phyloP scores from a whole-genome alignment of 2,113 vertebrate genomes.

The Hyaena hyaena region DNA sequence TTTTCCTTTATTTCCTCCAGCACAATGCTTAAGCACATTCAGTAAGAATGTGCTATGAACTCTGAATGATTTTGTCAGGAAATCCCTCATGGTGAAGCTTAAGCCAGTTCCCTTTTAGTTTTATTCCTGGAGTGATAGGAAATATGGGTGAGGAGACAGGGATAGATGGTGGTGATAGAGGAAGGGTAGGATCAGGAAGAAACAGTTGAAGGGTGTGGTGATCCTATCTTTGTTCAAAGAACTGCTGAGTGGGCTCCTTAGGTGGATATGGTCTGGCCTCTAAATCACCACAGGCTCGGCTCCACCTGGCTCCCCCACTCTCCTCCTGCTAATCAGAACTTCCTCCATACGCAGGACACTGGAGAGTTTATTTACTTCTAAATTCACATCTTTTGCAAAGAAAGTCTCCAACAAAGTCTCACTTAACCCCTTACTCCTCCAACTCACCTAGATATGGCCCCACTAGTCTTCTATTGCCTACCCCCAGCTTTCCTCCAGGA shows the following conservation, averaged over 20 bases:
- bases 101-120: not conserved
- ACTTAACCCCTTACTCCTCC: not conserved
- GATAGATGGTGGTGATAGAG: not conserved
- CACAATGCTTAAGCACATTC: not conserved
- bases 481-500: not conserved
- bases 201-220: not conserved
- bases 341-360: not conserved
- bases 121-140: not conserved
- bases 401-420: not conserved
- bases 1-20: slow-evolving; percentile 23
- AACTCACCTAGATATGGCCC: not conserved
- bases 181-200: not conserved
- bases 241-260: not conserved
- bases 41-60: not conserved
- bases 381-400: not conserved
- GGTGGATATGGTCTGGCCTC: not conserved
- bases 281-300: not conserved
- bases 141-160: not conserved
- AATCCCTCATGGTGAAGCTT: not conserved
- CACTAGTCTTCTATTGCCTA: not conserved
- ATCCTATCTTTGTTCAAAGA: not conserved
- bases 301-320: not conserved
- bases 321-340: not conserved
- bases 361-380: not conserved
- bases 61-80: not conserved